These are phyloP conservation scores for Agrilus mali DNA, from an alignment of 2,888 invertebrate species.

Conservation along the genomic window DNA sequence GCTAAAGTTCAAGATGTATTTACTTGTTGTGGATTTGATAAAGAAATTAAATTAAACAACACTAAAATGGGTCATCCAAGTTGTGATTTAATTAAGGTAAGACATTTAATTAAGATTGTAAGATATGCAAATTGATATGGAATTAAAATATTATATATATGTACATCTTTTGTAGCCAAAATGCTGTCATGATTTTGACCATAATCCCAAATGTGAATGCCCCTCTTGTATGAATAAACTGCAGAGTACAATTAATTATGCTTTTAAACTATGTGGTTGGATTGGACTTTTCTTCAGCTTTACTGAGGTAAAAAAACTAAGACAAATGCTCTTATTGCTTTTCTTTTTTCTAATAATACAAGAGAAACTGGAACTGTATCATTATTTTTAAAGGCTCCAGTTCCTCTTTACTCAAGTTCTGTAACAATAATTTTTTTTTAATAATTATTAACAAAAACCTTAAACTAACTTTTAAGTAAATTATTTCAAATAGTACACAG, in stretches of 20 bases:
- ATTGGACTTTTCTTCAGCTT: conserved; percentile 95
- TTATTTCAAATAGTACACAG: no score
- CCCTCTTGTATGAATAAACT: conserved; percentile 60
- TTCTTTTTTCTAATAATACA: no score
- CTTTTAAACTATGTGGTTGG: conserved; percentile 82
- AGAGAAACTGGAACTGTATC: no score
- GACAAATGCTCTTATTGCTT: no score
- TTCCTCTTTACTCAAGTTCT: no score
- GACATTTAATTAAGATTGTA: conserved; percentile 13
- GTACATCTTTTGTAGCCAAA: conserved; percentile 35
- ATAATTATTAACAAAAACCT: no score
- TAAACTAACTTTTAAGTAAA: no score
- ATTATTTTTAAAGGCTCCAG: no score
- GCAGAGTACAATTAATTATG: conserved; percentile 69
- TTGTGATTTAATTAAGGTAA: conserved; percentile 48
- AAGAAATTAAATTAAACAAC: conserved; percentile 17
- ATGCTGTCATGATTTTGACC: conserved; percentile 39
- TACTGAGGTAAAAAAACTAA: conserved; percentile 67
- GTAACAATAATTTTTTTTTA: no score
- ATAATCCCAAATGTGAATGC: conserved; percentile 43
- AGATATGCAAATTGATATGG: background rate
- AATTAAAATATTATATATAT: background rate
- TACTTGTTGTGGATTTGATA: conserved; percentile 72
- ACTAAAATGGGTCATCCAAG: conserved; percentile 37
- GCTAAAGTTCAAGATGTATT: conserved; percentile 68